Base-by-base conservation (phyloP, 2,797 vertebrate genomes). In the Rhinoraja longicauda region DNA sequence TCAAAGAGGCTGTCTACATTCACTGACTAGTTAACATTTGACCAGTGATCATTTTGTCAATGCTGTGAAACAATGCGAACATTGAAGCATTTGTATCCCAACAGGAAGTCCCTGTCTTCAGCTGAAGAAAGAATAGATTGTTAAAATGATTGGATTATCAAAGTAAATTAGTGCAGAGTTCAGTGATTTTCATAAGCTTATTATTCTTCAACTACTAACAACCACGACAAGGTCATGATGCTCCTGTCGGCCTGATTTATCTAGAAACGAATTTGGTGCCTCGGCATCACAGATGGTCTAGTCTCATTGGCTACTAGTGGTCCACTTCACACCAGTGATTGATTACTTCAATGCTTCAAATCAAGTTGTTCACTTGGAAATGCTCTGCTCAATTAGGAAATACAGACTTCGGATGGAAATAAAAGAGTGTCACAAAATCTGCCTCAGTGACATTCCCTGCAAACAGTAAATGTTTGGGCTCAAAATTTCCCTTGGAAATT, bases 141-240 rank as follows among this genome's bases (percentile, higher is more conserved):
- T 88, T 86, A 86, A 62, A 86, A 62, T 62, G 57, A 32, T 86
- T 62, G 29, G 59, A n/a, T 86, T n/a, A n/a, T 26, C 59, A 77
- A 88, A 32, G 29, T 88, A 88, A 88, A n/a, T 88, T 88, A 62
- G n/a, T 36, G 15, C 19, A 8, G 57, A 88, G 13, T 64, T 64
- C 59, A 88, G 59, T 32, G 59, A 88, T 64, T 88, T 88, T 88
- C 84, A 64, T 91, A 91, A 53, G 90, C 24, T 70, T 73, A 70
- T 90, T 67, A 90, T 90, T 90, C 19, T 36, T 72, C 70, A 91
- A 53, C 88, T 29, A 26, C 39, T 73, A 6, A 53, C 32, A 73
- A 91, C 70, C 70, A 53, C 5, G 90, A 72, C 39, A 75, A 39
- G 67, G 36, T 72, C 70, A 91, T 72, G 70, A 91, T 29, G 21